Conservation (phyloP, 2,888 invertebrate species). For the Tetragonula carbonaria region DNA sequence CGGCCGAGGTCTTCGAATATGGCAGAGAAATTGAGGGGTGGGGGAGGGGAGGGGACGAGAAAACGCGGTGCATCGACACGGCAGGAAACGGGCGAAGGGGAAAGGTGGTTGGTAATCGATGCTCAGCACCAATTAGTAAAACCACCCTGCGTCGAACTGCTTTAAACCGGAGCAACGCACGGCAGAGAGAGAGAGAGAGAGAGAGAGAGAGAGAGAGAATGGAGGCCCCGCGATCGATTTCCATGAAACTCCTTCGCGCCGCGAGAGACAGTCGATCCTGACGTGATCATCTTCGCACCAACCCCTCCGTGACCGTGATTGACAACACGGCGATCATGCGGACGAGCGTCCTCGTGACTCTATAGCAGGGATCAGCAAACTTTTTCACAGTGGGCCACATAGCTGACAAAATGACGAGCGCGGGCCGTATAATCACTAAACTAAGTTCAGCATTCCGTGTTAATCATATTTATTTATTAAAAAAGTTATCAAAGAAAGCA, state of each 20-base stretch:
- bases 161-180: conserved; percentile 77
- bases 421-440: too few species aligned
- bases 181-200: conserved; percentile 34
- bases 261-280: conserved; percentile 45
- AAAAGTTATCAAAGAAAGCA: too few species aligned
- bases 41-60: conserved; percentile 14
- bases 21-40: conserved; percentile 46
- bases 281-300: conserved; percentile 35
- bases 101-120: conserved; percentile 75
- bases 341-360: neutral
- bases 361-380: too few species aligned
- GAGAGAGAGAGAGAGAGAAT: conserved; percentile 44
- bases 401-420: too few species aligned
- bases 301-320: neutral
- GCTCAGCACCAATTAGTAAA: conserved; percentile 80
- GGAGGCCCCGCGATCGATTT: conserved; percentile 71
- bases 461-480: too few species aligned
- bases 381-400: too few species aligned
- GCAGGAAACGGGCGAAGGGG: conserved; percentile 3
- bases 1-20: conserved; percentile 37
- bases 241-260: conserved; percentile 61
- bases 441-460: too few species aligned
- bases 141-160: conserved; percentile 75
- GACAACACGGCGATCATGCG: neutral
- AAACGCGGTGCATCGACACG: conserved; percentile 47